Evolutionary conservation across 1,140 invertebrate species (phyloP).

Genomic region (Sitodiplosis mosellana): DNA sequence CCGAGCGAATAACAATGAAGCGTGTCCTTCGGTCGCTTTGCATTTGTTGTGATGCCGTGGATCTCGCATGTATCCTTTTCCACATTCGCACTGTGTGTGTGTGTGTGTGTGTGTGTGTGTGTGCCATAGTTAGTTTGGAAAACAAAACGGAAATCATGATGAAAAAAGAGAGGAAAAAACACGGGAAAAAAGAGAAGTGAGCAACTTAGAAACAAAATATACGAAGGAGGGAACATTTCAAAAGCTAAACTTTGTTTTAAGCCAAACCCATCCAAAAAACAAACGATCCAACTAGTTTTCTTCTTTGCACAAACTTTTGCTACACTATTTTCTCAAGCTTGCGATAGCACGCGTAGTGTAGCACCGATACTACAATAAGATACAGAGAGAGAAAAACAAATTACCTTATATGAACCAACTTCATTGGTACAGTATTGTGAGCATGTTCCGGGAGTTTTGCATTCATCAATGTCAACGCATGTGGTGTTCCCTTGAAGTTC

Average conservation of each 20-base stretch:
- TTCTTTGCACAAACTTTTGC: no score
- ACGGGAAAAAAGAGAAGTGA: no score
- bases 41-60: conserved; percentile 64
- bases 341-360: no score
- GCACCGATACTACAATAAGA: no score
- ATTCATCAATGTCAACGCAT: conserved; percentile 87
- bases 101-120: no score
- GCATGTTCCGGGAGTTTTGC: conserved; percentile 67
- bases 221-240: no score
- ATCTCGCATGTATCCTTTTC: conserved; percentile 68
- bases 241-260: neutral
- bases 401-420: conserved; percentile 64
- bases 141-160: no score
- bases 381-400: neutral
- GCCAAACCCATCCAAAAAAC: neutral
- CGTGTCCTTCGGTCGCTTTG: conserved; percentile 73
- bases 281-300: neutral
- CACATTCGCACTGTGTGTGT: conserved; percentile 55
- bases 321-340: no score
- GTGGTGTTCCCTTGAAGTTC: conserved; percentile 50
- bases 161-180: no score
- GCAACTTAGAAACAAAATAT: neutral
- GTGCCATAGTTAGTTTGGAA: no score
- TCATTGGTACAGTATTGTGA: conserved; percentile 86
- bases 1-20: conserved; percentile 64